Conservation (phyloP, 2,888 invertebrate genomes). For the Thumatha senex region DNA sequence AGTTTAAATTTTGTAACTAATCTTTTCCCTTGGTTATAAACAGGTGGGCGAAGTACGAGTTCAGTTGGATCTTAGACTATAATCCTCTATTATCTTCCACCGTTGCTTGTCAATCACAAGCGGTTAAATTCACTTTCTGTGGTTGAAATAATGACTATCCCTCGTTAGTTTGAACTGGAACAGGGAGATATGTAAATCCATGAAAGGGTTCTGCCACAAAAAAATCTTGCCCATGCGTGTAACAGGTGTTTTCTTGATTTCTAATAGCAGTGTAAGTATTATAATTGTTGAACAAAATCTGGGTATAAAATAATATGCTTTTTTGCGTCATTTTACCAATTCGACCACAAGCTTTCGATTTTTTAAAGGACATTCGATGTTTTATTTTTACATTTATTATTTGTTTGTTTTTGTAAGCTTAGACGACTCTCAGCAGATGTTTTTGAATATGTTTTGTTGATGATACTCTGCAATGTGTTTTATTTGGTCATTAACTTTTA, state of each 20-base stretch:
- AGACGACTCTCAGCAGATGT: conserved; percentile 31
- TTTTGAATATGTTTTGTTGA: conserved; percentile 25
- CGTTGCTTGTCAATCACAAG: conserved; percentile 71
- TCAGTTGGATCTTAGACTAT: too few species aligned
- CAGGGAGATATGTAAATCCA: conserved; percentile 77
- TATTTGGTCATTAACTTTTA: neutral
- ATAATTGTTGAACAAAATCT: conserved; percentile 63
- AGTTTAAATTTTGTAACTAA: too few species aligned
- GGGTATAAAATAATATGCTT: conserved; percentile 38
- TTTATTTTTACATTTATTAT: conserved; percentile 18
- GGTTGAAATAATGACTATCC: conserved; percentile 73
- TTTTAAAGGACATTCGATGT: conserved; percentile 33
- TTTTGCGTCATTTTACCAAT: conserved; percentile 58
- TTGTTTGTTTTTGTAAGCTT: conserved; percentile 15
- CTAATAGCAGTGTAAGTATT: conserved; percentile 65
- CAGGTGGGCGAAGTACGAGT: too few species aligned
- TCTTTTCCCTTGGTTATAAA: too few species aligned
- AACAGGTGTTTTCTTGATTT: conserved; percentile 76
- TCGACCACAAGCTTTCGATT: conserved; percentile 66
- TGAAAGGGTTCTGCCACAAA: conserved; percentile 69
- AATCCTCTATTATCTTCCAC: conserved; percentile 59
- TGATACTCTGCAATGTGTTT: conserved; percentile 16
- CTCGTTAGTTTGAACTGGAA: conserved; percentile 73
- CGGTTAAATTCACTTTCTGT: conserved; percentile 70
- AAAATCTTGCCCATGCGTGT: conserved; percentile 65